Evolutionary conservation across 2,113 vertebrate genomes (phyloP).

Genomic region (Circaetus cinerascens): DNA sequence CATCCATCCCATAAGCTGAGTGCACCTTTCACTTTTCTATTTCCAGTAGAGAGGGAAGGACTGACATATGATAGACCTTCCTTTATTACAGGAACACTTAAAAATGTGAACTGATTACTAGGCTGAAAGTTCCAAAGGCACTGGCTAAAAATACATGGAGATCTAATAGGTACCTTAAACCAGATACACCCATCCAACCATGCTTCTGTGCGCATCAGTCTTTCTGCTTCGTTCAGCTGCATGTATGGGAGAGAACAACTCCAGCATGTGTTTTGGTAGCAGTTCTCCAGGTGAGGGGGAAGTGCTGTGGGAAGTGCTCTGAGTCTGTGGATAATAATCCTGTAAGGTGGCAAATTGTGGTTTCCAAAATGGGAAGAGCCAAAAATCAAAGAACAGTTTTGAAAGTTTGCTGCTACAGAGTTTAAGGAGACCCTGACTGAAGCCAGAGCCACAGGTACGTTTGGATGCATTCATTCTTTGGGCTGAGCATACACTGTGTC

Average conservation of each 20-base stretch:
- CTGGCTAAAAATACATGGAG: not conserved
- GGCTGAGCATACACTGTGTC: not conserved
- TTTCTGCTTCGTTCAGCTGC: not conserved
- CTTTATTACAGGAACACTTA: not conserved
- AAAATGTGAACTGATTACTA: not conserved
- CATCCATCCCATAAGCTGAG: not conserved
- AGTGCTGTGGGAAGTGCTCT: not conserved
- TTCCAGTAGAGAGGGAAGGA: not conserved
- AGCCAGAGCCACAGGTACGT: not conserved
- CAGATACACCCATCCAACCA: not conserved
- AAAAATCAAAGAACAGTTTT: not conserved
- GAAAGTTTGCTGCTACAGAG: not conserved
- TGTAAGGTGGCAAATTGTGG: not conserved
- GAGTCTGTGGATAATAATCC: not conserved
- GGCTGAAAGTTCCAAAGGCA: not conserved
- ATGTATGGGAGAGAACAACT: not conserved
- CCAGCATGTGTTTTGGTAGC: not conserved
- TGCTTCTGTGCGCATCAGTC: rapidly evolving
- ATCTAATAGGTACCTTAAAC: not conserved
- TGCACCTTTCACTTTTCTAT: not conserved
- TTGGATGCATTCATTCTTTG: not conserved
- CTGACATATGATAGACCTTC: not conserved
- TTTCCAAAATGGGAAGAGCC: not conserved
- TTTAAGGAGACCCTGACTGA: not conserved
- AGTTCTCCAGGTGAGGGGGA: not conserved